A percentile compares a stretch with the other conserved stretches of the same genome.
Conservation (phyloP, 2,888 invertebrate genomes). For the Lasioglossum marginatum region DNA sequence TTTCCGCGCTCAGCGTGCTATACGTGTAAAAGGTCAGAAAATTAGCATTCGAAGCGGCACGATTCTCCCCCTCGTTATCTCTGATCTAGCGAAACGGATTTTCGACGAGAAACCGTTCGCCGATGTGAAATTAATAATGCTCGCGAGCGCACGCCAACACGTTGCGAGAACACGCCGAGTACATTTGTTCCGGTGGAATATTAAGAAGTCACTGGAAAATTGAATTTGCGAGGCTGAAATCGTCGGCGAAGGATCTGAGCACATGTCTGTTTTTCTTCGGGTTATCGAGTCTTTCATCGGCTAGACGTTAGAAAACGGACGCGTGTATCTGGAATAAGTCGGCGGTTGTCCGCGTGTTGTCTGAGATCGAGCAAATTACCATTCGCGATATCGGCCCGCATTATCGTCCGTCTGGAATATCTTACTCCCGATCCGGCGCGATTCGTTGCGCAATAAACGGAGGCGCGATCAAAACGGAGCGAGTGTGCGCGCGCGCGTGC, state of each 20-base stretch:
- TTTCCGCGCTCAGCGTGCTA: conserved; percentile 29
- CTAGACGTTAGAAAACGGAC: conserved; percentile 32
- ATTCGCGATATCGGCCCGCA: conserved; percentile 47
- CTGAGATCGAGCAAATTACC: conserved; percentile 58
- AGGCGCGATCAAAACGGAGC: conserved; percentile 38
- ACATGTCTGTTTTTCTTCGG: conserved; percentile 26
- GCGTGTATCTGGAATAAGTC: conserved; percentile 26
- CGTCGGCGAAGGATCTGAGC: conserved; percentile 15
- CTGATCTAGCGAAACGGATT: conserved; percentile 39
- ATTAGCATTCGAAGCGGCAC: conserved; percentile 47
- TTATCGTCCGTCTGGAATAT: conserved; percentile 58
- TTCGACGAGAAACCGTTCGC: conserved; percentile 6
- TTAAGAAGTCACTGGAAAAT: conserved; percentile 50
- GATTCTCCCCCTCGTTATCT: conserved; percentile 42
- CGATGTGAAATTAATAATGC: conserved; percentile 38
- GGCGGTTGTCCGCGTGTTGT: conserved; percentile 27
- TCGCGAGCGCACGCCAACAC: not conserved
- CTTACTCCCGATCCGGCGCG: conserved; percentile 42
- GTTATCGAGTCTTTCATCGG: conserved; percentile 51
- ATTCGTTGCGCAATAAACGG: conserved; percentile 35
- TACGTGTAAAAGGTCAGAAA: conserved; percentile 45
- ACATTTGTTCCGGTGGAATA: conserved; percentile 37
- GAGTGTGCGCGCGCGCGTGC: not conserved
- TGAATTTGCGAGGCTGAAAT: conserved; percentile 30
- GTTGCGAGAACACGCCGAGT: not conserved